Evolutionary conservation across 1,140 invertebrate genomes (phyloP), one percentile per base, ranked within the genome.

Genomic region (Penaeus chinensis): DNA sequence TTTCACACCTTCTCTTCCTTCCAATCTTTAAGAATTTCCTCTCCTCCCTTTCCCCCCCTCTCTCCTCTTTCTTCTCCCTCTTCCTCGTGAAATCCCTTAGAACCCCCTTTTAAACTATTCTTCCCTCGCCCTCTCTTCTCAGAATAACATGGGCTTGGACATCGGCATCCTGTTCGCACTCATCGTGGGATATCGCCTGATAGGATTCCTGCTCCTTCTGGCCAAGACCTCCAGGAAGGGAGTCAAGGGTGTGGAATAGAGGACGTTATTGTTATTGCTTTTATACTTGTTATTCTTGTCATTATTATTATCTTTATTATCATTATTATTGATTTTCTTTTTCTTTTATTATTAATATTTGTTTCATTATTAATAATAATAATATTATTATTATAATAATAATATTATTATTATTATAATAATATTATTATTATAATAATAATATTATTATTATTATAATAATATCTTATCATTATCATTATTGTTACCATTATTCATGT

Each of bases 181-280:
- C 0, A 95, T 97, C 84, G 90, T 97, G n/a, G 94, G 93, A 0
- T 97, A 97, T 91, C 92, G 97, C 89, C 91, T 96, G 1, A 91
- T 96, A 8, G 96, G 96, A 0, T 97, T 95, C 92, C 90, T 97
- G 37, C 94, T 95, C 0, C 92, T 98, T 1, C 91, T 95, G n/a
- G 42, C 62, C 27, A 82, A 79, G 77, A 83, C 81, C 42, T 61
- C 54, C 13, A 62, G 87, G n/a, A 84, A 84, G 27, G 47, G 63
- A 0, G 47, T 80, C 32, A 79, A 47, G n/a, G 32, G 60, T 7
- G 54, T 79, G 19, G 76, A 85, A 13, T 78, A 66, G 27, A 77
- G 1, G 27, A 19, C 24, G 71, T 27, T 74, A 74, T 32, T 32
- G 37, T 27, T 74, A 7, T 24, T 22, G 24, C 5, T 32, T 16